Conservation (phyloP, 1,140 invertebrate species). For the Diplogasteroides magnus region DNA sequence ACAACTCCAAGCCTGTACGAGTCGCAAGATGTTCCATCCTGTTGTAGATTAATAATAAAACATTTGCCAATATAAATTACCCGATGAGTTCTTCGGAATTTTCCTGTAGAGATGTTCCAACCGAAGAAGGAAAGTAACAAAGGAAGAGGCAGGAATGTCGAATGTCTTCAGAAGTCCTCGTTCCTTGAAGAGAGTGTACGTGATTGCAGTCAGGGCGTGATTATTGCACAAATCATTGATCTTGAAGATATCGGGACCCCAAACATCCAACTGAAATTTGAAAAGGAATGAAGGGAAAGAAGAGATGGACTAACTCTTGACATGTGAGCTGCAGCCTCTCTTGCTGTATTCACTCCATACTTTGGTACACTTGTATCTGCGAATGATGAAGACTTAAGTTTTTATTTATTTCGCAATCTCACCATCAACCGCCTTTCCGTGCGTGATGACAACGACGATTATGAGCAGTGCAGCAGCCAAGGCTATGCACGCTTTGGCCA, state of each 20-base stretch:
- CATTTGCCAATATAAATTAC: no score
- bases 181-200: slow-evolving; percentile 83
- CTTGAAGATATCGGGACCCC: slow-evolving; percentile 96
- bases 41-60: no score
- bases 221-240: slow-evolving; percentile 78
- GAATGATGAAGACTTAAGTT: slow-evolving; percentile 28
- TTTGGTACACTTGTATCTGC: slow-evolving; percentile 68
- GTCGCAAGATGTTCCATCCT: no score
- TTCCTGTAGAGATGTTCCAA: slow-evolving; percentile 99
- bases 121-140: slow-evolving; percentile 90
- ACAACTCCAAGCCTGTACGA: no score
- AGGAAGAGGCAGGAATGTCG: slow-evolving; percentile 84
- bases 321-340: slow-evolving; percentile 73
- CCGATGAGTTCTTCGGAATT: no score
- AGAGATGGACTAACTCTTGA: slow-evolving; percentile 64
- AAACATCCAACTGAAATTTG: slow-evolving; percentile 69
- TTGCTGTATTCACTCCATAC: slow-evolving; percentile 81
- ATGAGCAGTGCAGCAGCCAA: no score
- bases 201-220: slow-evolving; percentile 83
- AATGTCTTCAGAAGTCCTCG: slow-evolving; percentile 73
- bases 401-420: no score
- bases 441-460: no score
- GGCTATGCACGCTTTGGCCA: no score
- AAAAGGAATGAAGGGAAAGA: no score
- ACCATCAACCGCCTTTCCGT: no score